Percentiles rank a stretch among this genome's conserved stretches.
Evolutionary conservation across 2,888 invertebrate genomes (phyloP).

Genomic region (Esperia sulphurella): DNA sequence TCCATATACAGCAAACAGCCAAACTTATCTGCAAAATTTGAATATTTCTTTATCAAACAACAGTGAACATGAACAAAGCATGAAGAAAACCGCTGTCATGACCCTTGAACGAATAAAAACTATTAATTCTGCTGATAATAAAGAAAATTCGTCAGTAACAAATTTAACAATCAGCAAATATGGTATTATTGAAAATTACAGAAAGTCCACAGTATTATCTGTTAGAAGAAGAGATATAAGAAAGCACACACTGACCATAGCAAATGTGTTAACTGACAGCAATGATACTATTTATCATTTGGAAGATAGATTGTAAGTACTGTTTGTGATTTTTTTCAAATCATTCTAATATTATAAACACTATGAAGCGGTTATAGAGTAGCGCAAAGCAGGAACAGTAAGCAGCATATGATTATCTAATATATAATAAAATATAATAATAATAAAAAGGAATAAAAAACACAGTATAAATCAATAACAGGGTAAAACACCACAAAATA

Average conservation of each 20-base stretch:
- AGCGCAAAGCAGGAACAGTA: too few species aligned
- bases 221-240: slow-evolving; percentile 46
- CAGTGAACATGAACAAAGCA: background rate
- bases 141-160: background rate
- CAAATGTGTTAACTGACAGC: slow-evolving; percentile 59
- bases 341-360: background rate
- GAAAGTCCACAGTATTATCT: slow-evolving; percentile 39
- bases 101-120: background rate
- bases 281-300: slow-evolving; percentile 58
- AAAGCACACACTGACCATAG: slow-evolving; percentile 47
- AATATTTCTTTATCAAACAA: background rate
- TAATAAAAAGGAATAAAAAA: too few species aligned
- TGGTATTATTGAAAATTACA: slow-evolving; percentile 47
- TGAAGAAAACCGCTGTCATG: background rate
- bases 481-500: too few species aligned
- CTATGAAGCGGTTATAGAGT: too few species aligned
- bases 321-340: background rate
- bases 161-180: slow-evolving; percentile 20
- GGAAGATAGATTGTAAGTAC: slow-evolving; percentile 61
- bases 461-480: too few species aligned
- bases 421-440: too few species aligned
- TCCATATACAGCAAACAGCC: slow-evolving; percentile 9
- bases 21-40: background rate
- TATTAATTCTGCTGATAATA: background rate
- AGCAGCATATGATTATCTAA: too few species aligned